Conservation (phyloP, 2,888 invertebrate genomes). For the Ommatoiulus sabulosus region DNA sequence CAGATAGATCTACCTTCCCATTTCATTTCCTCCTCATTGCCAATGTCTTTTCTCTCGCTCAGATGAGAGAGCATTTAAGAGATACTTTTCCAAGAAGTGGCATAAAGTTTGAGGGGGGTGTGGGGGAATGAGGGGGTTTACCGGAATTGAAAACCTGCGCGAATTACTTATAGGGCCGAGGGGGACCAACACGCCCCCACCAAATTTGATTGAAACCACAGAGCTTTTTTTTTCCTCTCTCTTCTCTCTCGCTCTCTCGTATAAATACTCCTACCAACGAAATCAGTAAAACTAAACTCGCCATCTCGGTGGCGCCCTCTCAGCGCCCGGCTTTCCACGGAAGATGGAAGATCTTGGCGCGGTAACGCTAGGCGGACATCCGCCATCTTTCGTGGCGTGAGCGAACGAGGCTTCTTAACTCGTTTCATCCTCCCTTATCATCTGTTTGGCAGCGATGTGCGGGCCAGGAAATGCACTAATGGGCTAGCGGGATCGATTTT, state of each 20-base stretch:
- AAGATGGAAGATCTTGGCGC: background rate
- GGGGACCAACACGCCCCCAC: constrained; percentile 47
- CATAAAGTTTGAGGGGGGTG: constrained; percentile 20
- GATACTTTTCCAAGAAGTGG: constrained; percentile 46
- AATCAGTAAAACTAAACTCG: background rate
- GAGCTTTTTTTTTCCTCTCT: constrained; percentile 4
- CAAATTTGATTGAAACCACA: constrained; percentile 52
- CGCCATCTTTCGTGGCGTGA: background rate
- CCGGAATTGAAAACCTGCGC: constrained; percentile 40
- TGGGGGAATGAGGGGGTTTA: background rate
- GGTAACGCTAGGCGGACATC: background rate
- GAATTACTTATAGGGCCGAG: constrained; percentile 29
- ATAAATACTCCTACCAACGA: constrained; percentile 29
- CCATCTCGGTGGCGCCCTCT: constrained; percentile 30
- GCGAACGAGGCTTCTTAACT: background rate
- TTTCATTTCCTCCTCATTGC: constrained; percentile 31
- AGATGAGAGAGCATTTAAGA: constrained; percentile 50
- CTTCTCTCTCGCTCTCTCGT: constrained; percentile 42
- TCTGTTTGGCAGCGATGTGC: background rate
- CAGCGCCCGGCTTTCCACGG: background rate
- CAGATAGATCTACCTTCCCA: constrained; percentile 45
- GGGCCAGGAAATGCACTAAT: constrained; percentile 36
- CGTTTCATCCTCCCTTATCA: constrained; percentile 6
- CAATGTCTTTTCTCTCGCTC: constrained; percentile 44
- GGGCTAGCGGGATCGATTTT: background rate